Evolutionary conservation across 1,140 invertebrate species (phyloP), one percentile per base, ranked within the genome.

Genomic region (Drosophila mayri): DNA sequence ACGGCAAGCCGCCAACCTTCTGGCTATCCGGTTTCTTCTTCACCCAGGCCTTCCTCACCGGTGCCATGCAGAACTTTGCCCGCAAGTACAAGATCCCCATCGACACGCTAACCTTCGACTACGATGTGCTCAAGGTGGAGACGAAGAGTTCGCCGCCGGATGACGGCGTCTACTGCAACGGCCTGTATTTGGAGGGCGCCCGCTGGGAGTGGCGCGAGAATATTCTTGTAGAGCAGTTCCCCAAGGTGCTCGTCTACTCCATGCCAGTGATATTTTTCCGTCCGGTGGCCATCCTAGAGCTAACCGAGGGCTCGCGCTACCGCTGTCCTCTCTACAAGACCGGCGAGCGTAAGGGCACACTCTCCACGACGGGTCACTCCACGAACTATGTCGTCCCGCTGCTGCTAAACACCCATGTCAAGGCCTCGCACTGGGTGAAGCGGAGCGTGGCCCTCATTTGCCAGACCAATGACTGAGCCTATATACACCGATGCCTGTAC

Each of bases 11-110:
- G 4, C 63, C 94, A 0, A 95, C 95, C 1, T 98, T 98, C 93
- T 99, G 98, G 98, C 94, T 99, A 6, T 98, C 98, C 1, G 98
- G 98, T 11, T 98, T 99, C 92, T 99, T 97, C 86, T 99, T 99
- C 91, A 97, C 97, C 0, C 98, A 99, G 93, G 97, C 97, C 1
- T 99, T 99, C 92, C 93, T 99, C 16, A 99, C 98, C 10, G 98
- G 97, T 4, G 97, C 96, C 2, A 95, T 97, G 77, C 98, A 99
- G 93, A 99, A 99, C 93, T 99, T 94, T 93, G 98, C 98, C 3
- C 93, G 98, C 64, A 96, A 96, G 87, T 96, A 96, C 79, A 96
- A 95, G 81, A 97, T 98, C 77, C 96, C 98, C 4, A 98, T 99
- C 46, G 97, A 99, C 93, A 95, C 96, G 60, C 93, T 98, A 8